Conservation (phyloP, 1,140 invertebrate species). For the Trachymyrmex septentrionalis region DNA sequence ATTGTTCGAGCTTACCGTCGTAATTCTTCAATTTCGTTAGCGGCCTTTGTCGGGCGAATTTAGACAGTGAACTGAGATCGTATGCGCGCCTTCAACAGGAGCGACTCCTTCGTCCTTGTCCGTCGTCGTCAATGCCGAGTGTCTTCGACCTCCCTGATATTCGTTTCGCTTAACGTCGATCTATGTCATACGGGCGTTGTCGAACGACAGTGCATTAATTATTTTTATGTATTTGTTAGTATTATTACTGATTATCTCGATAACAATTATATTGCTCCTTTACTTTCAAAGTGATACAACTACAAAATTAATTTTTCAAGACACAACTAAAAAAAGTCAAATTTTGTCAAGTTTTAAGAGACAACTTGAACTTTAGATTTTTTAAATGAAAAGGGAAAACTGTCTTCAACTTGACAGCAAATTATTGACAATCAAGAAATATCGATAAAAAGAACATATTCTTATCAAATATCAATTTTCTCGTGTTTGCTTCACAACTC, state of each 20-base stretch:
- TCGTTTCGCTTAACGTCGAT: slow-evolving; percentile 40
- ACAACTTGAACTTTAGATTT: too few relatives aligned
- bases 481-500: too few relatives aligned
- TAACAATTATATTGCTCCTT: too few relatives aligned
- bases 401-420: too few relatives aligned
- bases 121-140: background rate
- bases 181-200: background rate
- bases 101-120: slow-evolving; percentile 16
- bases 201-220: background rate
- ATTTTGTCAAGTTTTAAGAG: too few relatives aligned
- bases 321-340: too few relatives aligned
- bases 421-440: too few relatives aligned
- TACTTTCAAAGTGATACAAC: too few relatives aligned
- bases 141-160: slow-evolving; percentile 42
- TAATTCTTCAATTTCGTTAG: slow-evolving; percentile 57
- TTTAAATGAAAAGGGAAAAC: too few relatives aligned
- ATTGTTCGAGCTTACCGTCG: slow-evolving; percentile 58
- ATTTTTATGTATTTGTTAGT: background rate
- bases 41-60: slow-evolving; percentile 63
- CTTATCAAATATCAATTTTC: too few relatives aligned
- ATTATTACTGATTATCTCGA: background rate
- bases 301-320: too few relatives aligned
- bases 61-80: slow-evolving; percentile 10
- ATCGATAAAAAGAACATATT: too few relatives aligned
- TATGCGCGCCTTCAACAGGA: background rate